These are phyloP conservation scores for Clarias gariepinus DNA, from an alignment of 2,113 vertebrate species.

Conservation along the genomic window DNA sequence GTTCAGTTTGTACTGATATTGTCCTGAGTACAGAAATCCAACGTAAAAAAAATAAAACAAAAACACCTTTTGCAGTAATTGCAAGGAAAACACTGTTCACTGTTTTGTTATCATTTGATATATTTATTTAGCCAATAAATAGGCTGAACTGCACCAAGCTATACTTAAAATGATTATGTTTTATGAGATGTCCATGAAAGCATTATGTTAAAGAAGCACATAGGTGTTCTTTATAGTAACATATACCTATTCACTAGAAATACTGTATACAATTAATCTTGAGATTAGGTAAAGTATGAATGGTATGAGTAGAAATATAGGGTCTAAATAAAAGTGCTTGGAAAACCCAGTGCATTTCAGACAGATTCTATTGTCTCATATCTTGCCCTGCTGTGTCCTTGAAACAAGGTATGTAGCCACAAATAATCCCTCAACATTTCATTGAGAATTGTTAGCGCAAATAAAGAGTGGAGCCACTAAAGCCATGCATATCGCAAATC, in stretches of 20 bases:
- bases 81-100: neutral
- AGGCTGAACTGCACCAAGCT: neutral
- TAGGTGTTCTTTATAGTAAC: neutral
- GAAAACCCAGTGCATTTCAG: neutral
- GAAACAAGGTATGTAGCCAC: neutral
- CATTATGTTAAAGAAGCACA: neutral
- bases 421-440: slow-evolving; percentile 4
- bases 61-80: too few relatives aligned
- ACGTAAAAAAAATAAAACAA: neutral
- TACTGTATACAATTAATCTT: neutral
- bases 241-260: neutral
- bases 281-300: neutral
- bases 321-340: neutral
- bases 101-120: neutral
- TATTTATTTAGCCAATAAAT: neutral
- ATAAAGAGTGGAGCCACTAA: slow-evolving; percentile 26
- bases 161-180: neutral
- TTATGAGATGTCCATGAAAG: neutral
- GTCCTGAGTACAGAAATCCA: neutral
- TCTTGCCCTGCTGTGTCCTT: neutral
- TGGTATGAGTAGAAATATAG: neutral
- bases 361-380: neutral
- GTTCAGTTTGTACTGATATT: neutral
- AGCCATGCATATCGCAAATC: neutral
- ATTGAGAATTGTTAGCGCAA: slow-evolving; percentile 11